These are phyloP conservation scores for Chaetophractus vellerosus DNA, from an alignment of 2,797 vertebrate species.

Conservation along the genomic window DNA sequence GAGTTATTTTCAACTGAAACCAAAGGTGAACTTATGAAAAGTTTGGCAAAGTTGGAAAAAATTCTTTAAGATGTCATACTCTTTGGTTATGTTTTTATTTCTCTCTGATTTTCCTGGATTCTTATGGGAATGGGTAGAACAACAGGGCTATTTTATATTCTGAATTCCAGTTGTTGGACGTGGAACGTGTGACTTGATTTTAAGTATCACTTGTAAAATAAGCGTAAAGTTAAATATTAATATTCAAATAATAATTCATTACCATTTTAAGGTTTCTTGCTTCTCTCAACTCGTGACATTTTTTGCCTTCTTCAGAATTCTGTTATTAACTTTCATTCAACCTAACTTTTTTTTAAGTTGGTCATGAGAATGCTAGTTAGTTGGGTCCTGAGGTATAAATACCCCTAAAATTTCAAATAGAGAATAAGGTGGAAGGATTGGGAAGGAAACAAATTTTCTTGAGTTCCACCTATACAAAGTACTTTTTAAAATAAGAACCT, in stretches of 20 bases:
- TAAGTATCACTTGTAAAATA: conserved; percentile 36
- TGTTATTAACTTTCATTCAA: neutral
- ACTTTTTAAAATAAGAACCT: neutral
- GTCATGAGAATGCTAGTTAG: neutral
- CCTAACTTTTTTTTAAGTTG: neutral
- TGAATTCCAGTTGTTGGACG: conserved; percentile 59
- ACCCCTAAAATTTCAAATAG: neutral
- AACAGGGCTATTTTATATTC: conserved; percentile 40
- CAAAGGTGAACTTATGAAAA: conserved; percentile 44
- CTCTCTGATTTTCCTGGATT: conserved; percentile 63
- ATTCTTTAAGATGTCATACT: neutral
- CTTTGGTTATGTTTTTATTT: conserved; percentile 48
- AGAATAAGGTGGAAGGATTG: neutral
- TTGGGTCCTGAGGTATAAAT: neutral
- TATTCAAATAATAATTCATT: conserved; percentile 33
- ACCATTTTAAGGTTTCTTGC: neutral
- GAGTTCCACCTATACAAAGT: neutral
- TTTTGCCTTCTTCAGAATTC: conserved; percentile 7
- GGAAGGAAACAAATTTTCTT: conserved; percentile 1
- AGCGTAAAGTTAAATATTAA: conserved; percentile 46
- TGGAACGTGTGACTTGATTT: conserved; percentile 54
- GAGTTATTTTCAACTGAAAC: conserved; percentile 7
- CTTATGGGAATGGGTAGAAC: conserved; percentile 44
- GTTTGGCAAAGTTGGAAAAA: neutral
- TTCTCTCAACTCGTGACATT: neutral